Evolutionary conservation across 2,797 vertebrate genomes (phyloP).

Genomic region (Anniella stebbinsi): DNA sequence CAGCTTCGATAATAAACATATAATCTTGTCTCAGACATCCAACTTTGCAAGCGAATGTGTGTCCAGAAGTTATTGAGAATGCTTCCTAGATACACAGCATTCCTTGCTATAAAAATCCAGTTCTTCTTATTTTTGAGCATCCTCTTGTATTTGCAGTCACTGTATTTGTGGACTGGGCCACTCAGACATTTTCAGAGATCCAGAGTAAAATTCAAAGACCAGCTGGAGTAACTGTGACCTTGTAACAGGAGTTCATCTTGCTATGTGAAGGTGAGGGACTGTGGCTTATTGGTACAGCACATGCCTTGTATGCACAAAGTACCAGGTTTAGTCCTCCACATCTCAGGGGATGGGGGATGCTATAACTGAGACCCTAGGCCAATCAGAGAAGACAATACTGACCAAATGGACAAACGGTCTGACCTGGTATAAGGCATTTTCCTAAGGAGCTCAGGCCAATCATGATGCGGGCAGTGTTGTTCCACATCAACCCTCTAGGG

Average conservation of each 20-base stretch:
- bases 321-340: no score
- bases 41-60: not conserved
- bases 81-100: rapidly evolving
- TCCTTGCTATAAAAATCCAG: not conserved
- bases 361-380: not conserved
- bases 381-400: not conserved
- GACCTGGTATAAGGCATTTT: not conserved
- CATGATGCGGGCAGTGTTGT: no score
- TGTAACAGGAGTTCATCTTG: not conserved
- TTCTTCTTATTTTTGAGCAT: not conserved
- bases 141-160: not conserved
- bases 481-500: no score
- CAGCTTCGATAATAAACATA: no score
- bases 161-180: not conserved
- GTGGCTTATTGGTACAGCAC: not conserved
- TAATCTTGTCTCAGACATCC: no score
- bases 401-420: not conserved
- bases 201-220: not conserved
- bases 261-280: not conserved
- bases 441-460: not conserved
- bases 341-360: not conserved
- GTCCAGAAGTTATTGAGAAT: not conserved
- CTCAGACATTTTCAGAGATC: not conserved
- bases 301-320: not conserved
- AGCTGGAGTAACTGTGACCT: not conserved